Evolutionary conservation across 2,888 invertebrate genomes (phyloP).

Genomic region (Scelioninae gen. 2): DNA sequence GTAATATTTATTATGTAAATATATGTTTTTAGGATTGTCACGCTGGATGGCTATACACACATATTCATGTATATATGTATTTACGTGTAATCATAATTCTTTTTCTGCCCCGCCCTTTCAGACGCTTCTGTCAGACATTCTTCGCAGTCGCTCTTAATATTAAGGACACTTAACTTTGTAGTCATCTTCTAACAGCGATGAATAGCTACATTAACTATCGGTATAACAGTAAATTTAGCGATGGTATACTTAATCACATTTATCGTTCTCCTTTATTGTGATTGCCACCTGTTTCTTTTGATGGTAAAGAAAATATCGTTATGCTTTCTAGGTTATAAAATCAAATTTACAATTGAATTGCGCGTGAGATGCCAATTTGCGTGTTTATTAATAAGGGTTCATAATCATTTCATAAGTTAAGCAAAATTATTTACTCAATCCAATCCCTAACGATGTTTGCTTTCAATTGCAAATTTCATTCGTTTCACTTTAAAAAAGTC

Average conservation of each 20-base stretch:
- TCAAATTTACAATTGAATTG: no score
- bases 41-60: constrained; percentile 59
- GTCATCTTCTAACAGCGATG: constrained; percentile 65
- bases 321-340: no score
- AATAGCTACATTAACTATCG: constrained; percentile 63
- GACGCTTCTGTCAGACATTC: constrained; percentile 56
- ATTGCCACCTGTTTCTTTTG: constrained; percentile 41
- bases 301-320: background rate
- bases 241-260: constrained; percentile 63
- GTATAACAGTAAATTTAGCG: constrained; percentile 58
- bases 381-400: no score
- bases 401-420: no score
- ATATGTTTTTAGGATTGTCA: constrained; percentile 57
- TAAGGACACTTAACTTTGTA: constrained; percentile 75
- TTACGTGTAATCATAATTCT: constrained; percentile 23
- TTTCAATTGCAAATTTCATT: no score
- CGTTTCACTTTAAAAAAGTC: no score
- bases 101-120: constrained; percentile 17
- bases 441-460: no score
- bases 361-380: no score
- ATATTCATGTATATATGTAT: constrained; percentile 47
- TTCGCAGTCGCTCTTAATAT: constrained; percentile 68
- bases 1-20: constrained; percentile 54
- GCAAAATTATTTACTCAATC: no score
- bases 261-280: constrained; percentile 44